A percentile compares a stretch with the other conserved stretches of the same genome.
Conservation (phyloP, 2,113 vertebrate species). For the Erythrolamprus reginae region DNA sequence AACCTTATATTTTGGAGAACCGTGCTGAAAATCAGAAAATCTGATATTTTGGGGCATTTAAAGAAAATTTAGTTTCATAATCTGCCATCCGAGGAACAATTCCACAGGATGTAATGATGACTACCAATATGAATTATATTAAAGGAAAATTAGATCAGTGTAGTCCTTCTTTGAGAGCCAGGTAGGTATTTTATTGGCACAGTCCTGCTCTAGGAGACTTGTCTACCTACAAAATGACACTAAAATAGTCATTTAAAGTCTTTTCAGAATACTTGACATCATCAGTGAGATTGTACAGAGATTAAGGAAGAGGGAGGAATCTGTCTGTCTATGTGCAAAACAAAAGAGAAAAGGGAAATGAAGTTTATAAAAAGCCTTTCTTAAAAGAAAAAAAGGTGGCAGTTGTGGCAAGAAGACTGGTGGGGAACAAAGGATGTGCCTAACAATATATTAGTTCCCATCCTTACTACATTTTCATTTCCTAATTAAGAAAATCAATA, state of each 20-base stretch:
- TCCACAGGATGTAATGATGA: not conserved
- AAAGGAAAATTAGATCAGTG: not conserved
- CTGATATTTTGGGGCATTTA: not conserved
- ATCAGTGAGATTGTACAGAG: not conserved
- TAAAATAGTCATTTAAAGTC: not conserved
- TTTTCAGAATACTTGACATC: not conserved
- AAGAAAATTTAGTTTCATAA: not conserved
- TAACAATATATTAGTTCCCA: not conserved
- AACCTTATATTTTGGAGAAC: not conserved
- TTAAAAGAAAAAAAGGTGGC: not conserved
- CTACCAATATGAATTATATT: not conserved
- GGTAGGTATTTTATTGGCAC: not conserved
- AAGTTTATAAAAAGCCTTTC: not conserved
- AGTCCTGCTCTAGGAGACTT: not conserved
- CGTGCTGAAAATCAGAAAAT: not conserved
- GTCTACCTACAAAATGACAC: not conserved
- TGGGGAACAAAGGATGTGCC: not conserved
- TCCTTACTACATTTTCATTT: not conserved
- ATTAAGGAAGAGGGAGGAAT: not conserved
- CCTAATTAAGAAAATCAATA: not conserved
- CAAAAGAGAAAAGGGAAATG: not conserved
- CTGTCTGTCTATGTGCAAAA: not conserved
- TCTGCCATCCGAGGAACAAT: not conserved
- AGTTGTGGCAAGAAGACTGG: not conserved
- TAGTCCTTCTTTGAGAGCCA: not conserved